Base-by-base conservation (phyloP, 2,113 vertebrate species). In the Eolophus roseicapilla region DNA sequence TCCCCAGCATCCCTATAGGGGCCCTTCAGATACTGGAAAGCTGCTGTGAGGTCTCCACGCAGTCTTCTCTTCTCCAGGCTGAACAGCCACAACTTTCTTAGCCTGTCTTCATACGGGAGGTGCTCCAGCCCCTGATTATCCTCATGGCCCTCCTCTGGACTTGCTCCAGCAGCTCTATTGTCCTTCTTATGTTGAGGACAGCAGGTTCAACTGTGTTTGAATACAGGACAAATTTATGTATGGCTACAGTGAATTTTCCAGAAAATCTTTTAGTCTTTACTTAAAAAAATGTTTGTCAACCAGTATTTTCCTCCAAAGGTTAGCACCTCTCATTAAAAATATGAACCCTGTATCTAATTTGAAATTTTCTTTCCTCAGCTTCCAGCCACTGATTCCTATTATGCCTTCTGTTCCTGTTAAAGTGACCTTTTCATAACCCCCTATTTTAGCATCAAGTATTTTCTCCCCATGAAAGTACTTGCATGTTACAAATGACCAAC, bases 271-370 rank as follows among this genome's bases (percentile, higher is more conserved):
- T 9, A 31, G 77, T 75, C 47, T 64, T 83, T 44, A 79, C 27
- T 73, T 49, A 73, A 71, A 12, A 86, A 69, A 84, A 31, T 49
- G 63, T 17, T 76, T 87, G 81, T 86, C 65, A 92, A 64, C 37
- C 33, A 85, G 47, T 21, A 76, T 19, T 73, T 71, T 87, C 29
- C 49, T 79, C 62, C 64, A 93, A 82, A 94, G 44, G 52, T 91
- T 79, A 85, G n/a, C 10, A 28, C 68, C 19, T 82, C 74, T 75
- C 89, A 90, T 85, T 87, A 95, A 87, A 95, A 95, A 87, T 44
- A 82, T 27, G 74, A 95, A 89, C n/a, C 2, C 35, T 87, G 91
- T 41, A 49, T 49, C 82, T 92, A 76, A 91, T 92, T 77, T 77
- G 57, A 93, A 87, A n/a, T 65, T 85, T 90, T 92, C 60, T 77